Evolutionary conservation across 2,888 invertebrate species (phyloP).

Genomic region (Parochlus steinenii): DNA sequence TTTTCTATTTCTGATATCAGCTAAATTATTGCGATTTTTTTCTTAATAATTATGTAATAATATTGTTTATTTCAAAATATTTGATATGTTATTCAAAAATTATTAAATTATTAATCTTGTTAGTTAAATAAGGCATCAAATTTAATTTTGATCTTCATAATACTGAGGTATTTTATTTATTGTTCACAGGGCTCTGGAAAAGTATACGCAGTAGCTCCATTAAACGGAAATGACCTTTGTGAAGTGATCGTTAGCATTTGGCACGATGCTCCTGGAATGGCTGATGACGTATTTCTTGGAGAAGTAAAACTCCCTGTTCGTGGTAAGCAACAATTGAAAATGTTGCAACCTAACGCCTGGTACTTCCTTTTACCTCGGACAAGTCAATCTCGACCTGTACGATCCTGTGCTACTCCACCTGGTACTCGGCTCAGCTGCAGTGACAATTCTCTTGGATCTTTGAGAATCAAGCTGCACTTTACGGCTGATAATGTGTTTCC

Average conservation of each 20-base stretch:
- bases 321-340: conserved; percentile 44
- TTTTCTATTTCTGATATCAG: no score
- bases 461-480: conserved; percentile 73
- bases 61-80: no score
- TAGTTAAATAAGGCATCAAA: no score
- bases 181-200: conserved; percentile 29
- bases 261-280: conserved; percentile 66
- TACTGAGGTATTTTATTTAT: no score
- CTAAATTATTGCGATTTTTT: no score
- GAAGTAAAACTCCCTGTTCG: conserved; percentile 68
- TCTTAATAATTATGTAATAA: no score
- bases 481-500: conserved; percentile 82
- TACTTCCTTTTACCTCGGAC: conserved; percentile 52
- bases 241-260: conserved; percentile 70
- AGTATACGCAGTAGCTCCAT: conserved; percentile 37
- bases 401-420: conserved; percentile 56
- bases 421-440: conserved; percentile 45
- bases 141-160: no score
- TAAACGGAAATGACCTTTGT: conserved; percentile 51
- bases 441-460: conserved; percentile 58
- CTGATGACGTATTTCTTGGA: conserved; percentile 72
- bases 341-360: conserved; percentile 56
- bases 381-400: conserved; percentile 37
- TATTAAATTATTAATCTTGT: no score
- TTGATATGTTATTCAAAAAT: no score